These are phyloP conservation scores for Asteroscopus sphinx DNA, from an alignment of 2,888 invertebrate species.

Conservation along the genomic window DNA sequence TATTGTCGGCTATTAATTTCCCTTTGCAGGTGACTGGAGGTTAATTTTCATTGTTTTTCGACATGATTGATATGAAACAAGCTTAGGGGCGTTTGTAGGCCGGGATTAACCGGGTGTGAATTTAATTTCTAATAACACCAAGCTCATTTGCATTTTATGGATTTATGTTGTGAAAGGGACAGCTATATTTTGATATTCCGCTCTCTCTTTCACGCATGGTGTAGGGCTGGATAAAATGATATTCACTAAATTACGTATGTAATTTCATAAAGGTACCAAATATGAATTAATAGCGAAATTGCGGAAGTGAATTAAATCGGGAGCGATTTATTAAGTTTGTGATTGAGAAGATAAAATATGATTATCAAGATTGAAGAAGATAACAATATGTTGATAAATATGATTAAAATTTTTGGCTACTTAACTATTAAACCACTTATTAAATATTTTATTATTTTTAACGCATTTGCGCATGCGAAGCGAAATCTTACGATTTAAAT, in stretches of 20 bases:
- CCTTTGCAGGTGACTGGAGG: slow-evolving; percentile 52
- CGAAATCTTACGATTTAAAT: too few relatives aligned
- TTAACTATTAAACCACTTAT: too few relatives aligned
- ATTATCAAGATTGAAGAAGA: too few relatives aligned
- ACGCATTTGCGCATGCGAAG: too few relatives aligned
- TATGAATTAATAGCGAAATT: too few relatives aligned
- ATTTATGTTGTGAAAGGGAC: slow-evolving; percentile 12
- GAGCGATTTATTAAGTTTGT: too few relatives aligned
- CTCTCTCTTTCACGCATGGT: slow-evolving; percentile 6
- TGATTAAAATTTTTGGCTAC: too few relatives aligned
- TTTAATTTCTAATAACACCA: slow-evolving; percentile 32
- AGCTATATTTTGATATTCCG: slow-evolving; percentile 13
- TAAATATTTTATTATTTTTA: too few relatives aligned
- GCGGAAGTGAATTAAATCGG: too few relatives aligned
- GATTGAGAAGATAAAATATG: too few relatives aligned
- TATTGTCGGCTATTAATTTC: slow-evolving; percentile 62
- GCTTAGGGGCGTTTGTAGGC: slow-evolving; percentile 13
- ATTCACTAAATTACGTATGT: neutral
- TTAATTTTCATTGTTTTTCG: slow-evolving; percentile 57
- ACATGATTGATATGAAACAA: slow-evolving; percentile 53
- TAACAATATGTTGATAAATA: too few relatives aligned
- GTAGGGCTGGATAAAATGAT: neutral
- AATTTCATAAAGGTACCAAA: neutral
- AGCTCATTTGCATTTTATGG: slow-evolving; percentile 41
- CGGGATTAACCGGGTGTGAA: slow-evolving; percentile 35